These are phyloP conservation scores for Lasius platythorax DNA, from an alignment of 2,888 invertebrate species.

Conservation along the genomic window DNA sequence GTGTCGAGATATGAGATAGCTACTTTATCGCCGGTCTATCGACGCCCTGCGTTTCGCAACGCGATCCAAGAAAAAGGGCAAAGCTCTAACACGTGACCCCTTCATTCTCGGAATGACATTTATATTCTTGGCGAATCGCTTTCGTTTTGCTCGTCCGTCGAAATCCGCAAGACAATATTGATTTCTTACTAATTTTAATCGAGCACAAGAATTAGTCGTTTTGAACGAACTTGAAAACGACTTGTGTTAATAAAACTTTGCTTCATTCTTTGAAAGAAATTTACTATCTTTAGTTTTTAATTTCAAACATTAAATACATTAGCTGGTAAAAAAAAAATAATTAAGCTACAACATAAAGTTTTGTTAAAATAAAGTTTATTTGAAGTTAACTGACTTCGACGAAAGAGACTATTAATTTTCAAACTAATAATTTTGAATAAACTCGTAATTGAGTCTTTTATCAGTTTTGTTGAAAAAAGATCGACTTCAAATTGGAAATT, in stretches of 20 bases:
- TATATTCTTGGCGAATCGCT: background rate
- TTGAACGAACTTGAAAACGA: background rate
- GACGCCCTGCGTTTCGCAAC: background rate
- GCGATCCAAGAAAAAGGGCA: background rate
- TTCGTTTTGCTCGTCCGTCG: background rate
- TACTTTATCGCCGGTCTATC: background rate
- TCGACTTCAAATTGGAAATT: background rate
- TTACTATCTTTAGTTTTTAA: background rate
- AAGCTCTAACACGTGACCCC: background rate
- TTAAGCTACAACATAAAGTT: conserved; percentile 14
- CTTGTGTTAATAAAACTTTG: background rate
- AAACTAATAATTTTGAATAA: conserved; percentile 24
- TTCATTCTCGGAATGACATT: background rate
- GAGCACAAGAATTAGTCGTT: background rate
- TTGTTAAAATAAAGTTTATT: background rate
- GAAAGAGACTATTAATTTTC: conserved; percentile 10
- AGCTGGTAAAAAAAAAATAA: background rate
- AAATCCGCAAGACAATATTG: background rate
- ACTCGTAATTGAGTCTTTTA: background rate
- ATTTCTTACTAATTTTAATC: background rate
- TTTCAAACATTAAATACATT: conserved; percentile 10
- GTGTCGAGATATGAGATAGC: conserved; percentile 15
- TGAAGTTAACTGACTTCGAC: conserved; percentile 16
- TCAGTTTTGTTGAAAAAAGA: background rate
- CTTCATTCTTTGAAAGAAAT: background rate